Percentiles rank a stretch among this genome's conserved stretches.
phyloP scores from a whole-genome alignment of 2,113 vertebrate genomes.

The Hydropotes inermis region DNA sequence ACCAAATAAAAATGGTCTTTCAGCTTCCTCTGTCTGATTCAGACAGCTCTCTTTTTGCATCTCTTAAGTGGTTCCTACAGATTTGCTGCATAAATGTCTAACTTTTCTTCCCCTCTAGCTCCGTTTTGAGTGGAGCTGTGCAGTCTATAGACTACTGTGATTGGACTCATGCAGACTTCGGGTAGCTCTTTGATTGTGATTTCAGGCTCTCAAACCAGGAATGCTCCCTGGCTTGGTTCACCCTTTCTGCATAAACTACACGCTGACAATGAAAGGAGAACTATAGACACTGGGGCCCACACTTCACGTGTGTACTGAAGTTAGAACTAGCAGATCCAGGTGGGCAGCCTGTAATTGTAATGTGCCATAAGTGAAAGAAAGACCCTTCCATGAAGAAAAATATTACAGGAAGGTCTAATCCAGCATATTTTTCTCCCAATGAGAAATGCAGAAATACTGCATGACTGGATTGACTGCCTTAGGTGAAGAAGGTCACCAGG shows the following conservation, averaged over 20 bases:
- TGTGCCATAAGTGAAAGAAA: background rate
- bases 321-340: background rate
- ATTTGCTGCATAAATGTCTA: background rate
- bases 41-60: background rate
- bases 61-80: slow-evolving; percentile 5
- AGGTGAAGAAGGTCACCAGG: background rate
- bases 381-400: background rate
- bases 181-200: slow-evolving; percentile 10
- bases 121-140: background rate
- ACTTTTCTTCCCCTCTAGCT: background rate
- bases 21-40: slow-evolving; percentile 37
- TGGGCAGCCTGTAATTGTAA: background rate
- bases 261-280: background rate
- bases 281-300: background rate
- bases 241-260: background rate
- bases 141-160: background rate
- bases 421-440: background rate
- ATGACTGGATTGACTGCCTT: background rate
- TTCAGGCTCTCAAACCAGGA: slow-evolving; percentile 13
- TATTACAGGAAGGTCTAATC: background rate
- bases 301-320: background rate
- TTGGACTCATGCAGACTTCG: background rate
- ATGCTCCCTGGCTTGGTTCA: background rate
- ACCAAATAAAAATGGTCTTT: slow-evolving; percentile 33
- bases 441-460: background rate